Percentiles rank a stretch among this genome's conserved stretches.
These are phyloP conservation scores for Forbesichthys agassizii DNA, from an alignment of 2,113 vertebrate genomes.

Conservation along the genomic window DNA sequence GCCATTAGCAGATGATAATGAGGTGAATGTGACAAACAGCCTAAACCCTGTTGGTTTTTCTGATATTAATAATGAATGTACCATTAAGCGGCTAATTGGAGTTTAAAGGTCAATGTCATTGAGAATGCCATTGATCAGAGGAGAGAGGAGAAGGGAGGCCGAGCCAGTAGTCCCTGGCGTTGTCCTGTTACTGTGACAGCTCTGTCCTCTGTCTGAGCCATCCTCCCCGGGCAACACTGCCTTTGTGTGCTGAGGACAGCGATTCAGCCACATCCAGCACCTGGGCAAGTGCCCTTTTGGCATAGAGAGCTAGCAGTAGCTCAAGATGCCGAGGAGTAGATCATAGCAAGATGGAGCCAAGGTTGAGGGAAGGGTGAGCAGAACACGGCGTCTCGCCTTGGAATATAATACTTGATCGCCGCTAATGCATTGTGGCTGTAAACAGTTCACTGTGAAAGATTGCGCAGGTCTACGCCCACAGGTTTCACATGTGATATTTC, in stretches of 20 bases:
- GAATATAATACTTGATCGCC: background rate
- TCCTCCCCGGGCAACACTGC: slow-evolving; percentile 59
- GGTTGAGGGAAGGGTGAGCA: slow-evolving; percentile 21
- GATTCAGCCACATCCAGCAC: slow-evolving; percentile 60
- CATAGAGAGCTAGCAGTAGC: slow-evolving; percentile 60
- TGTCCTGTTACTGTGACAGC: slow-evolving; percentile 65
- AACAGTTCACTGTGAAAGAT: too few relatives aligned
- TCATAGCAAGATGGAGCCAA: slow-evolving; percentile 29
- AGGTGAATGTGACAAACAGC: slow-evolving; percentile 78
- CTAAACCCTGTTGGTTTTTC: slow-evolving; percentile 77
- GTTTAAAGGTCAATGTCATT: slow-evolving; percentile 79
- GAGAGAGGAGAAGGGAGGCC: slow-evolving; percentile 35
- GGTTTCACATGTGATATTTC: background rate
- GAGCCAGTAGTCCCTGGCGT: slow-evolving; percentile 65
- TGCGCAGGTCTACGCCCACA: background rate
- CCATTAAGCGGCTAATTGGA: slow-evolving; percentile 80
- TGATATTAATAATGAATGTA: slow-evolving; percentile 79
- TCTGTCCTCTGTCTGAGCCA: slow-evolving; percentile 39
- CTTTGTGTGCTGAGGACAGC: slow-evolving; percentile 75
- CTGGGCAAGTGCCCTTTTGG: slow-evolving; percentile 71
- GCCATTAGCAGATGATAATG: slow-evolving; percentile 80
- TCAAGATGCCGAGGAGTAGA: slow-evolving; percentile 45
- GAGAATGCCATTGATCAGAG: slow-evolving; percentile 61
- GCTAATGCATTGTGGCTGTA: background rate
- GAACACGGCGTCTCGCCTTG: background rate